Conservation (phyloP, 30 jellyfish, hydroid and myxozoan species). For the Aurelia coerulea region DNA sequence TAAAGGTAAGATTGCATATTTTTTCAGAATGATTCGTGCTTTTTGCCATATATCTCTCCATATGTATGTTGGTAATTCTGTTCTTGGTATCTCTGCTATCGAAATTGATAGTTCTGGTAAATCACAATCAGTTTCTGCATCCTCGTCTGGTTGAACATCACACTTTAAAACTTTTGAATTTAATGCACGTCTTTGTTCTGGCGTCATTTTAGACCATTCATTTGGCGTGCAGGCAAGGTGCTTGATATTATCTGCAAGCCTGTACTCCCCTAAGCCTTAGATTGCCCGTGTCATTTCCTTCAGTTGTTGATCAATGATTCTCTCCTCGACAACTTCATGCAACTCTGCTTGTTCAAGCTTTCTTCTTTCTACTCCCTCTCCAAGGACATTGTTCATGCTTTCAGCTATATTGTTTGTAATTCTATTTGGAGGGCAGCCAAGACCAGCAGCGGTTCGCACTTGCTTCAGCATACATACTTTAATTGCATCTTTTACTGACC, state of each 20-base stretch:
- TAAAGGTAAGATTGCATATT: conserved; percentile 8
- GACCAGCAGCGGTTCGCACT: conserved; percentile 49
- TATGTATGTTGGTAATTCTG: conserved; percentile 12
- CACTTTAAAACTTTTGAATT: neutral
- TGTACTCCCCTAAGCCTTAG: conserved; percentile 26
- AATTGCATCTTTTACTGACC: conserved; percentile 13
- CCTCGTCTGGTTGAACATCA: neutral
- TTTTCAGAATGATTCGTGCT: conserved; percentile 10
- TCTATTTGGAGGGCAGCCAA: conserved; percentile 42
- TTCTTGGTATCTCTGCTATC: conserved; percentile 3
- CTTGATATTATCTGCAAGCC: conserved; percentile 5
- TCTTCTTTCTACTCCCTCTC: conserved; percentile 15
- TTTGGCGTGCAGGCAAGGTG: conserved; percentile 26
- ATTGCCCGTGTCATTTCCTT: conserved; percentile 24
- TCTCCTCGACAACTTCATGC: conserved; percentile 16
- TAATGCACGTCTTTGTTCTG: conserved; percentile 9
- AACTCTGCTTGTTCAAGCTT: conserved; percentile 24
- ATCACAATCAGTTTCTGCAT: neutral
- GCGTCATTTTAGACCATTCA: conserved; percentile 18
- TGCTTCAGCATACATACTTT: conserved; percentile 40
- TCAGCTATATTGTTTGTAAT: conserved; percentile 16
- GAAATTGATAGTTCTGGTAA: conserved; percentile 1
- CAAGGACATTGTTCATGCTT: conserved; percentile 19
- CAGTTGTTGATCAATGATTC: conserved; percentile 1
- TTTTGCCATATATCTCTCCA: conserved; percentile 15